Conservation (phyloP, 2,797 vertebrate genomes). For the Gymnoscopelus braueri region DNA sequence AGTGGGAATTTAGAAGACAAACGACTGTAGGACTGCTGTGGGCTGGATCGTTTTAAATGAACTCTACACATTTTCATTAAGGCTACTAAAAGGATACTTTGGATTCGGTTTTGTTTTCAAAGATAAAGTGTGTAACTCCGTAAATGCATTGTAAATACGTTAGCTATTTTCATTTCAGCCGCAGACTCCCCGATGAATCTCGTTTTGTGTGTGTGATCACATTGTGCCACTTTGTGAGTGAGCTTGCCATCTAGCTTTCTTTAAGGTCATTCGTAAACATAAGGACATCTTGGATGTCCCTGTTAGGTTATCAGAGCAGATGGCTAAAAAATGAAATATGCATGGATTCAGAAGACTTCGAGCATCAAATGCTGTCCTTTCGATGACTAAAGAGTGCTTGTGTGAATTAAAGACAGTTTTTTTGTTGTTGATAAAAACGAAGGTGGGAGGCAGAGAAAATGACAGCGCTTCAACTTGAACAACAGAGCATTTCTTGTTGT, state of each 20-base stretch:
- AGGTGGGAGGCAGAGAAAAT: constrained; percentile 27
- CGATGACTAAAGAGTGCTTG: constrained; percentile 21
- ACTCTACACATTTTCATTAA: background rate
- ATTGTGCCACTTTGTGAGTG: background rate
- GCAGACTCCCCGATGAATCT: background rate
- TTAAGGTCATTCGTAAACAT: constrained; percentile 47
- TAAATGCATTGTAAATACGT: background rate
- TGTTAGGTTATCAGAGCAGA: constrained; percentile 49
- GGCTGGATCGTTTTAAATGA: constrained; percentile 15
- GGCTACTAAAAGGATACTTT: background rate
- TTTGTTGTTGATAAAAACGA: constrained; percentile 44
- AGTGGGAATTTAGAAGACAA: constrained; percentile 11
- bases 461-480: constrained; percentile 46
- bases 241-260: constrained; percentile 1
- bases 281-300: constrained; percentile 38
- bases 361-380: constrained; percentile 28
- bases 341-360: constrained; percentile 44
- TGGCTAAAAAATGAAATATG: constrained; percentile 53
- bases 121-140: background rate
- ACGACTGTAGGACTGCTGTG: constrained; percentile 16
- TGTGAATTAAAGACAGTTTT: constrained; percentile 41
- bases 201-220: background rate
- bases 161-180: background rate
- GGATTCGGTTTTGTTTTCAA: constrained; percentile 3
- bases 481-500: constrained; percentile 50